These are phyloP conservation scores for Caenorhabditis plicata DNA, from an alignment of 2,888 invertebrate species.

Conservation along the genomic window DNA sequence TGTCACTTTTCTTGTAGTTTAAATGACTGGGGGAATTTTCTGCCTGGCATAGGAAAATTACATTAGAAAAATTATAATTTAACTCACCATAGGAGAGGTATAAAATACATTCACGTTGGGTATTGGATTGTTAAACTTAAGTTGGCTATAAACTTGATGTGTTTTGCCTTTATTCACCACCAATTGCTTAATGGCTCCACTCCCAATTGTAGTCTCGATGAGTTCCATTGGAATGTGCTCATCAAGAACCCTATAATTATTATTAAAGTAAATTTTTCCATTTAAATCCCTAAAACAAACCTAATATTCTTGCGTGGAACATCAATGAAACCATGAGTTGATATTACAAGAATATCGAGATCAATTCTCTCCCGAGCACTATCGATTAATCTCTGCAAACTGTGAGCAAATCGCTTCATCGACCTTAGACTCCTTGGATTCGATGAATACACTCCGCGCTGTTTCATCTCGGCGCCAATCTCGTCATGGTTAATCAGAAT, in stretches of 20 bases:
- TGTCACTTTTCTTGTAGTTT: slow-evolving; percentile 35
- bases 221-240: slow-evolving; percentile 51
- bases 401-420: slow-evolving; percentile 31
- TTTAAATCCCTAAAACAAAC: slow-evolving; percentile 7
- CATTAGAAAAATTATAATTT: slow-evolving; percentile 1
- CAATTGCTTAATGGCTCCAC: slow-evolving; percentile 50
- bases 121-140: slow-evolving; percentile 41
- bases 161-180: slow-evolving; percentile 44
- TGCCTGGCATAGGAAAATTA: slow-evolving; percentile 10
- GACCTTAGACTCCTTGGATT: slow-evolving; percentile 24
- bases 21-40: slow-evolving; percentile 43
- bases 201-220: slow-evolving; percentile 43
- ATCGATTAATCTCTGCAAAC: slow-evolving; percentile 36
- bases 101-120: slow-evolving; percentile 48
- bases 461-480: slow-evolving; percentile 37
- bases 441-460: slow-evolving; percentile 31
- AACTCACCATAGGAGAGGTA: slow-evolving; percentile 34
- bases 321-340: slow-evolving; percentile 44
- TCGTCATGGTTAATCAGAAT: slow-evolving; percentile 39
- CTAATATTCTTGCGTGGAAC: slow-evolving; percentile 40
- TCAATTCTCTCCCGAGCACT: slow-evolving; percentile 45
- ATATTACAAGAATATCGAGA: slow-evolving; percentile 49
- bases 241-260: slow-evolving; percentile 38
- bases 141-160: slow-evolving; percentile 43
- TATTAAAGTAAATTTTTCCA: neutral